Base-by-base conservation (phyloP, 2,113 vertebrate genomes). In the Lucifuga dentata region DNA sequence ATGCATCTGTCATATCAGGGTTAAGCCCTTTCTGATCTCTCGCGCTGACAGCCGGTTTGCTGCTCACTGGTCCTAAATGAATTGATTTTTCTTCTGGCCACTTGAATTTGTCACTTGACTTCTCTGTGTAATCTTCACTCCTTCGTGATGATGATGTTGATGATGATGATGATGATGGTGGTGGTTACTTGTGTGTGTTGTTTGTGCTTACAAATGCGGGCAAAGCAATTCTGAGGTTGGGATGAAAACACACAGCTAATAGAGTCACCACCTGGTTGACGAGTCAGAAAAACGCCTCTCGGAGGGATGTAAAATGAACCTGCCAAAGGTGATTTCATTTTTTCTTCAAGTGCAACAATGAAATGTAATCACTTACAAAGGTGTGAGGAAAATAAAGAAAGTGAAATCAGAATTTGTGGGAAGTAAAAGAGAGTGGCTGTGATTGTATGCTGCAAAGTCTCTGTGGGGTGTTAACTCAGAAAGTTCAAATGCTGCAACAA, bases 61-160 rank as follows among this genome's bases (percentile, higher is more conserved):
- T 88, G 86, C 81, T 90, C 86, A 88, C 83, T 85, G 86, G 83
- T 85, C 88, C 86, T 84, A 85, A 88, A 89, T 86, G 85, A 88
- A 90, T 88, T 90, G 78, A 83, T 84, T 89, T 91, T 91, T 90
- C 83, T 91, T 91, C 89, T 89, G 89, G 86, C 85, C 88, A 88
- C 89, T 89, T 91, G 88, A 90, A 89, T 89, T 91, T 86, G 88
- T 89, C 89, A 89, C 88, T 88, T 85, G 85, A 85, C 88, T 88
- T 91, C 77, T 86, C 76, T 52, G 76, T 86, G 87, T 88, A 86
- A 89, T 86, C 81, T 82, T 87, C 65, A 73, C 77, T 85, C 70
- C 79, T 80, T 62, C 65, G 81, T 33, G 67, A 65, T 52, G 68
- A 62, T 36, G n/a, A n/a, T n/a, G n/a, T n/a, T n/a, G n/a, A n/a